phyloP scores from a whole-genome alignment of 2,888 invertebrate species.

The Polyommatus iphigenia region DNA sequence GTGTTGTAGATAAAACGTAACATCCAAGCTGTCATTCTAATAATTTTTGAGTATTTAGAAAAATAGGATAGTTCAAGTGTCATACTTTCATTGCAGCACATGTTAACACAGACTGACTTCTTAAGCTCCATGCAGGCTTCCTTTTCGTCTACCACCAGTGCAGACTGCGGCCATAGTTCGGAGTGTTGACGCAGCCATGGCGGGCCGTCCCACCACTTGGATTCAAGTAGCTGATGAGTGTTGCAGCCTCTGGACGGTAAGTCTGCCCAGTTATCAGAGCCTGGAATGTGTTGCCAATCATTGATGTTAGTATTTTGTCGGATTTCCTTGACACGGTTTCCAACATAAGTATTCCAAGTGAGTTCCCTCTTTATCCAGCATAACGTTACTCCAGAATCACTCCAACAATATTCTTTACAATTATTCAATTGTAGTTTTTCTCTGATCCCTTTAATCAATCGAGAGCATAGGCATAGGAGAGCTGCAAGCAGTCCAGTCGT shows the following conservation, averaged over 20 bases:
- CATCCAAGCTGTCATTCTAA: not conserved
- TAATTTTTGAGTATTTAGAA: not conserved
- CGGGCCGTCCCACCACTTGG: not conserved
- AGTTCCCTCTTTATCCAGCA: not conserved
- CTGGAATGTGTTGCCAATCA: constrained; percentile 24
- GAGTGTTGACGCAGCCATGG: not conserved
- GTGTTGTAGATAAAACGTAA: not conserved
- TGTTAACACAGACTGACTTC: not conserved
- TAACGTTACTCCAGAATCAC: not conserved
- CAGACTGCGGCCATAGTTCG: not conserved
- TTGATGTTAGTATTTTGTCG: not conserved
- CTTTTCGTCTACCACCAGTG: not conserved
- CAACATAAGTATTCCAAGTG: not conserved
- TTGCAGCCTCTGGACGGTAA: constrained; percentile 11
- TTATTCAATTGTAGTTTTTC: not conserved
- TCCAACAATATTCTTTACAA: not conserved
- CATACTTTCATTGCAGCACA: not conserved
- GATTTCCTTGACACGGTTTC: not conserved
- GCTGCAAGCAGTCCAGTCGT: not conserved
- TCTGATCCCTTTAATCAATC: not conserved
- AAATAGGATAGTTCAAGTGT: not conserved
- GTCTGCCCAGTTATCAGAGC: not conserved
- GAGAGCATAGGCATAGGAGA: not conserved
- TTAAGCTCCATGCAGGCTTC: not conserved
- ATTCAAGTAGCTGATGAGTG: not conserved